These are phyloP conservation scores for Gorsachius goisagi DNA, from an alignment of 2,113 vertebrate genomes.

Conservation along the genomic window DNA sequence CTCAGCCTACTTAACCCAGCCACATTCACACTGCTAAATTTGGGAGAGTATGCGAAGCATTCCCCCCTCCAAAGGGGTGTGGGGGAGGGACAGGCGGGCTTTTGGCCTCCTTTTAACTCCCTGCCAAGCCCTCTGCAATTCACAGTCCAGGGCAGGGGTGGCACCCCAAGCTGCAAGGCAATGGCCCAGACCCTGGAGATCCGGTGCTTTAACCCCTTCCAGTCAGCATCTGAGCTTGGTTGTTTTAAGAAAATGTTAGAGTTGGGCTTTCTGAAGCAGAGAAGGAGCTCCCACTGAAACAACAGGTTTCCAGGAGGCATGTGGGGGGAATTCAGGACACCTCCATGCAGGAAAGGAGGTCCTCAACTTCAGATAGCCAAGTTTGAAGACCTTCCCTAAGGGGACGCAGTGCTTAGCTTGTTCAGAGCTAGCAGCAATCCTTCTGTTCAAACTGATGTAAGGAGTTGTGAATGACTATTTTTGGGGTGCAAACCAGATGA, in stretches of 20 bases:
- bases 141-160: not conserved
- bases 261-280: not conserved
- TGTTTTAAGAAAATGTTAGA: not conserved
- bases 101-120: slow-evolving; percentile 20
- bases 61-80: not conserved
- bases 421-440: not conserved
- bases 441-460: not conserved
- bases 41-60: slow-evolving; percentile 49
- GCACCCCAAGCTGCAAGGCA: not conserved
- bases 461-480: not conserved
- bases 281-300: not conserved
- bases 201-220: not conserved
- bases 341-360: not conserved
- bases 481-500: not conserved
- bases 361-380: not conserved
- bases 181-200: not conserved
- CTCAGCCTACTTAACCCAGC: not conserved
- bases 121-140: slow-evolving; percentile 2
- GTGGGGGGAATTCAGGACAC: not conserved
- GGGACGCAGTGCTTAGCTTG: not conserved
- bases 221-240: not conserved
- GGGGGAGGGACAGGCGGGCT: not conserved
- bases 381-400: not conserved
- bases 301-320: not conserved
- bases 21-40: slow-evolving; percentile 33